Conservation (phyloP, 2,888 invertebrate species). For the Hoplodrina ambigua region DNA sequence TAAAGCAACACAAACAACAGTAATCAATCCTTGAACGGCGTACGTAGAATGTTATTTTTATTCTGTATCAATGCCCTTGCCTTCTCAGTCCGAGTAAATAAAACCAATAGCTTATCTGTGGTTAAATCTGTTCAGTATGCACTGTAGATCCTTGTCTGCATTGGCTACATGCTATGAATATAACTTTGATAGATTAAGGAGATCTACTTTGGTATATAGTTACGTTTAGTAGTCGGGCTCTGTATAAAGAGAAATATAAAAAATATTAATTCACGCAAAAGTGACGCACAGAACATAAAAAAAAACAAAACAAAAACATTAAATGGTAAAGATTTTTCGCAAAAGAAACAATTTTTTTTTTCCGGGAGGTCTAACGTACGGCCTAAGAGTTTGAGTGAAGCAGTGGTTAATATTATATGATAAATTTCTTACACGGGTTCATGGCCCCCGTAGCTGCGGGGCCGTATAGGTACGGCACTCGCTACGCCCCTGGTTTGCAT, state of each 20-base stretch:
- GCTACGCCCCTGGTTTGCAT: constrained; percentile 22
- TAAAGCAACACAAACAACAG: constrained; percentile 14
- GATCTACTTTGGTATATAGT: background rate
- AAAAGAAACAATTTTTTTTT: too few species aligned
- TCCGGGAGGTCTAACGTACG: too few species aligned
- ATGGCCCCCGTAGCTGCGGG: too few species aligned
- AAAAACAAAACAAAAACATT: too few species aligned
- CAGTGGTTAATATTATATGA: too few species aligned
- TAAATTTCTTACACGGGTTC: too few species aligned
- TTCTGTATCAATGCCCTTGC: constrained; percentile 42
- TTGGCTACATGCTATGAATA: constrained; percentile 44
- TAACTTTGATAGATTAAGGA: constrained; percentile 12
- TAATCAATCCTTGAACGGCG: constrained; percentile 36
- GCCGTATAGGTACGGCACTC: background rate
- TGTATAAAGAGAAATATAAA: too few species aligned
- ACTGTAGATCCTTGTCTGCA: constrained; percentile 37
- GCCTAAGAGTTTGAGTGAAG: too few species aligned
- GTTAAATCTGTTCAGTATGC: constrained; percentile 48
- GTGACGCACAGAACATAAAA: too few species aligned
- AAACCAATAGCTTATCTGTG: constrained; percentile 51
- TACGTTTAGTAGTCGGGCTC: too few species aligned
- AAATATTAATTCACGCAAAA: too few species aligned
- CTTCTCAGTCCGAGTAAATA: constrained; percentile 40
- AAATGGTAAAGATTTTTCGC: too few species aligned
- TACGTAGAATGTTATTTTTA: constrained; percentile 40